phyloP scores from a whole-genome alignment of 2,888 invertebrate species.

The Nasonia oneida region DNA sequence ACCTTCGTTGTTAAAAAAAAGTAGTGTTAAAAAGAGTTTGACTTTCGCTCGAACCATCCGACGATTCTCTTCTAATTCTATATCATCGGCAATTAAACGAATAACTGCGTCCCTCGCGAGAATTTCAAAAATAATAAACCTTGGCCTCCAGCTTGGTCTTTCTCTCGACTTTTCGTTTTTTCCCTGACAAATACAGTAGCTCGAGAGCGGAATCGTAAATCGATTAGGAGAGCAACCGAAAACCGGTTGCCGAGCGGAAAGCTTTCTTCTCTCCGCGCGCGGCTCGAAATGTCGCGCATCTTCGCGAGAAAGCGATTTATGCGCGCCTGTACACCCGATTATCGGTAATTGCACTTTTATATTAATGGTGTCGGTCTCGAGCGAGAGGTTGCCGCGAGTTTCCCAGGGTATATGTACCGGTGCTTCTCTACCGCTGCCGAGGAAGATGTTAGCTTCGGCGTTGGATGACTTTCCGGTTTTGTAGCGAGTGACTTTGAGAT shows the following conservation, averaged over 20 bases:
- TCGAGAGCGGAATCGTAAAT: constrained; percentile 47
- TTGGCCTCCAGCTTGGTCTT: not conserved
- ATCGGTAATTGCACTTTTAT: constrained; percentile 57
- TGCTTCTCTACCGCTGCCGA: not conserved
- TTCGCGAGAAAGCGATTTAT: constrained; percentile 18
- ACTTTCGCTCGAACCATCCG: constrained; percentile 19
- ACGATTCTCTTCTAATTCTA: not conserved
- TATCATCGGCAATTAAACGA: not conserved
- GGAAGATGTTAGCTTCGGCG: not conserved
- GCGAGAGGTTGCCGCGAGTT: constrained; percentile 27
- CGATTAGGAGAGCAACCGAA: constrained; percentile 51
- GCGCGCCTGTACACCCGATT: constrained; percentile 29
- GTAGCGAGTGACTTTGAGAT: too few species aligned
- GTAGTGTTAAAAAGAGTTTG: not conserved
- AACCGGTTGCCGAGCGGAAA: constrained; percentile 52
- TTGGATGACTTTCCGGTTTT: not conserved
- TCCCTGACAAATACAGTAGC: not conserved
- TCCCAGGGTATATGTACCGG: constrained; percentile 27
- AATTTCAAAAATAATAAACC: constrained; percentile 46
- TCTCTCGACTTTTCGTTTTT: constrained; percentile 5
- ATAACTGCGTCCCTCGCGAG: not conserved
- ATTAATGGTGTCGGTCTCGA: constrained; percentile 40
- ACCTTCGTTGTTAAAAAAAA: not conserved
- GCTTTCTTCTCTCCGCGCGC: constrained; percentile 30
- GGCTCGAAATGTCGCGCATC: constrained; percentile 44